Evolutionary conservation across 2,888 invertebrate species (phyloP).

Genomic region (Zhuqinia jingwanae): DNA sequence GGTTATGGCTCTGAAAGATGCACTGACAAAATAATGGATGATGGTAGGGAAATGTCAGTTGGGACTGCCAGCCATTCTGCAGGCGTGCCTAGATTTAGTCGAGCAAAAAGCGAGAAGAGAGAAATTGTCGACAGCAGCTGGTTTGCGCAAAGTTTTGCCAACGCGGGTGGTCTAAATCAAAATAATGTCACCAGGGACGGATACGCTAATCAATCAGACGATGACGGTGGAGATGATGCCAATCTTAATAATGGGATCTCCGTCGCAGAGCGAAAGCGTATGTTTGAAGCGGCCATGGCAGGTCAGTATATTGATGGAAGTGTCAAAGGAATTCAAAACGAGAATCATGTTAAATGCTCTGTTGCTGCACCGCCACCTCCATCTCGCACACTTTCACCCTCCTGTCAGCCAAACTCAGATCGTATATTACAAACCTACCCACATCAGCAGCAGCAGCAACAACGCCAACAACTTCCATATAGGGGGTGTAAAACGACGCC

Average conservation of each 20-base stretch:
- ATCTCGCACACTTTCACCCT: constrained; percentile 31
- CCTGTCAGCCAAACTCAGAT: not conserved
- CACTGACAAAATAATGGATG: constrained; percentile 33
- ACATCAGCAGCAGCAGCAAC: constrained; percentile 13
- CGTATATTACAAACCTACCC: constrained; percentile 12
- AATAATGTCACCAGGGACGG: constrained; percentile 61
- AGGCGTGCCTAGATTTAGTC: constrained; percentile 61
- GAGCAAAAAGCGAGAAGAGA: constrained; percentile 76
- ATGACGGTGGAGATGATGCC: not conserved
- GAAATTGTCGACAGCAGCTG: constrained; percentile 75
- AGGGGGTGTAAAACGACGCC: constrained; percentile 71
- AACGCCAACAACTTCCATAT: constrained; percentile 59
- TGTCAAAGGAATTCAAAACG: constrained; percentile 33
- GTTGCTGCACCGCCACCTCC: constrained; percentile 1
- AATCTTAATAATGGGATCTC: constrained; percentile 36
- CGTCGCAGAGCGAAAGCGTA: constrained; percentile 62
- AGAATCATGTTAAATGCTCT: not conserved
- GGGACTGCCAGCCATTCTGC: constrained; percentile 54
- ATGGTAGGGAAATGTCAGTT: constrained; percentile 53
- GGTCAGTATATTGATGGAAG: constrained; percentile 6
- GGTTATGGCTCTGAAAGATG: not conserved
- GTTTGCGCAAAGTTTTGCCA: constrained; percentile 75
- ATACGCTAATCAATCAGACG: constrained; percentile 63
- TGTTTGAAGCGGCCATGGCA: constrained; percentile 49
- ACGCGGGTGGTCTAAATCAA: constrained; percentile 68